Evolutionary conservation across 92 coral and sea anemone genomes (phyloP).

Genomic region (Micromussa lordhowensis): DNA sequence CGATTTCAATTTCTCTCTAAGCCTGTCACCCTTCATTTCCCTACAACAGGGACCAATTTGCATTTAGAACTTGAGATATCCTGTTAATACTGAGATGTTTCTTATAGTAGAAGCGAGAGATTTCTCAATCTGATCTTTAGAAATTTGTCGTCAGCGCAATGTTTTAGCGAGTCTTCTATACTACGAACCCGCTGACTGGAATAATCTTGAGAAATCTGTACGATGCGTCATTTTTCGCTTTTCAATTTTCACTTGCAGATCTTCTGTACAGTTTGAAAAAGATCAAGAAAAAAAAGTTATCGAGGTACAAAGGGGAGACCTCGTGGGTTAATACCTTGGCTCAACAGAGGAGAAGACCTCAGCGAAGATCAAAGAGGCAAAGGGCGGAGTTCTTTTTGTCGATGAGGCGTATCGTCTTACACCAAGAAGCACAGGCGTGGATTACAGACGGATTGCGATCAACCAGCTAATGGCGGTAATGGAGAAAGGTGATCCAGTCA

Average conservation of each 20-base stretch:
- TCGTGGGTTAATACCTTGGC: constrained; percentile 56
- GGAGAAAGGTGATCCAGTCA: constrained; percentile 53
- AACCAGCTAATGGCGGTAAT: constrained; percentile 62
- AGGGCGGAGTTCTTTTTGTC: constrained; percentile 55
- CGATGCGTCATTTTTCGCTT: no score
- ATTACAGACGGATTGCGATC: constrained; percentile 57
- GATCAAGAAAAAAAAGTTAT: constrained; percentile 39
- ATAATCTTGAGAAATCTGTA: no score
- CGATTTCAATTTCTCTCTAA: not conserved
- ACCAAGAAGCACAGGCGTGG: constrained; percentile 30
- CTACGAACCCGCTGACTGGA: no score
- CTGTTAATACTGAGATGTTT: no score
- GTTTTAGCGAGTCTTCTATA: no score
- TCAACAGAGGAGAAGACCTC: constrained; percentile 42
- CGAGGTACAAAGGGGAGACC: constrained; percentile 62
- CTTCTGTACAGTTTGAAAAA: constrained; percentile 44
- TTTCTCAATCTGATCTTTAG: no score
- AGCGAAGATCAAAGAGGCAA: constrained; percentile 48
- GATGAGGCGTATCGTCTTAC: constrained; percentile 52
- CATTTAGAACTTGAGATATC: no score
- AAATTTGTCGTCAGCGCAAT: no score
- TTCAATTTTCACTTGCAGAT: constrained; percentile 21
- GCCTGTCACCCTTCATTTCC: no score
- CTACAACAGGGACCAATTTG: no score
- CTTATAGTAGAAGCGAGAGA: no score